phyloP scores from a whole-genome alignment of 2,888 invertebrate genomes.

The Habrosyne pyritoides region DNA sequence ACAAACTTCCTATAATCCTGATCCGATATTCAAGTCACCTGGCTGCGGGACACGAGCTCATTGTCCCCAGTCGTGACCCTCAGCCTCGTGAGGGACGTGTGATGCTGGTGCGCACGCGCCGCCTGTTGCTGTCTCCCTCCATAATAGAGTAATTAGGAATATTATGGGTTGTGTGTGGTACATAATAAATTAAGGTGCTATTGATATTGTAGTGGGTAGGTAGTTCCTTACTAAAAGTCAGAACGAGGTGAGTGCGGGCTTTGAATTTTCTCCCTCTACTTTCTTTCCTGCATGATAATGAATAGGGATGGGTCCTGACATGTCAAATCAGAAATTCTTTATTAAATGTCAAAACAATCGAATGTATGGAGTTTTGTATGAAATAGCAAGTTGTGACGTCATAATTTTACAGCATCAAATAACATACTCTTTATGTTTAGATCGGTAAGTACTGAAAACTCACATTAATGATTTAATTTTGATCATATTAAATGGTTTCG shows the following conservation, averaged over 20 bases:
- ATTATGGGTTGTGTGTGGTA: neutral
- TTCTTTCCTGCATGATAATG: neutral
- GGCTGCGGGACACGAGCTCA: neutral
- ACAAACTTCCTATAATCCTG: neutral
- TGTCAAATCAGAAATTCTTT: too few relatives aligned
- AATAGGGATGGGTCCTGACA: too few relatives aligned
- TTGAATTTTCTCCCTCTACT: neutral
- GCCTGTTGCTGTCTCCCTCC: neutral
- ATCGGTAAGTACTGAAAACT: too few relatives aligned
- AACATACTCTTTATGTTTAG: too few relatives aligned
- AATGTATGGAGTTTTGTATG: too few relatives aligned
- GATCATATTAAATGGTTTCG: too few relatives aligned
- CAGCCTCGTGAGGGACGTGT: constrained; percentile 2
- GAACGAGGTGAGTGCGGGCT: neutral
- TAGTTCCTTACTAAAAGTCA: neutral
- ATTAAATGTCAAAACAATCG: too few relatives aligned
- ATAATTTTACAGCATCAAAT: too few relatives aligned
- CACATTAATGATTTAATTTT: too few relatives aligned
- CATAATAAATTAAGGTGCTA: neutral
- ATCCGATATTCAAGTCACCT: neutral
- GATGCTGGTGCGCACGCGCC: constrained; percentile 1
- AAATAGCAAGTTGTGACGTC: too few relatives aligned
- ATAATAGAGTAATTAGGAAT: constrained; percentile 1
- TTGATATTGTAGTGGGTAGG: neutral
- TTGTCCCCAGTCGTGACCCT: constrained; percentile 3